phyloP scores from a whole-genome alignment of 2,888 invertebrate species.

The Atrina japonica region DNA sequence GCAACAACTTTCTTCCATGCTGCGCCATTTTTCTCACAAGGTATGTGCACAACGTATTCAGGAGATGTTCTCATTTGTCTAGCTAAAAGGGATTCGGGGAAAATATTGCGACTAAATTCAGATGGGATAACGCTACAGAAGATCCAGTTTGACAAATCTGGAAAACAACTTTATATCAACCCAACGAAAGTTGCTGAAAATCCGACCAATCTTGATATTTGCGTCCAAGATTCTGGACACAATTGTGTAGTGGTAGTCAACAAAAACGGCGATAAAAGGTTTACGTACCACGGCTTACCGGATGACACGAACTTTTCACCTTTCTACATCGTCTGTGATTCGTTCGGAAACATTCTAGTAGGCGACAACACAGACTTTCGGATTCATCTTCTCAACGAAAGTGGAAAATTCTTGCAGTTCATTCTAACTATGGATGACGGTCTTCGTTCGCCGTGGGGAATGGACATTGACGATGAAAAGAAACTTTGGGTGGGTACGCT shows the following conservation, averaged over 20 bases:
- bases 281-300: slow-evolving; percentile 4
- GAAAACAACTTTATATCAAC: slow-evolving; percentile 1
- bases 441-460: slow-evolving; percentile 20
- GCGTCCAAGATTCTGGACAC: slow-evolving; percentile 10
- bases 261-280: background rate
- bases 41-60: slow-evolving; percentile 6
- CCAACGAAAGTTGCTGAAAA: slow-evolving; percentile 25
- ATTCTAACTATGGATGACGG: slow-evolving; percentile 15
- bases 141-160: slow-evolving; percentile 15
- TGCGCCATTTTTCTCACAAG: slow-evolving; percentile 2
- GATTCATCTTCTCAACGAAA: slow-evolving; percentile 10
- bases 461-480: slow-evolving; percentile 2
- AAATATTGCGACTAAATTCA: slow-evolving; percentile 10
- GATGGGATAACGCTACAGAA: background rate
- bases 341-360: slow-evolving; percentile 16
- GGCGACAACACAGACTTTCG: slow-evolving; percentile 30
- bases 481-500: slow-evolving; percentile 23
- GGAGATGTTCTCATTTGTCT: slow-evolving; percentile 9
- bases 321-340: slow-evolving; percentile 21
- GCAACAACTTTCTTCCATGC: slow-evolving; percentile 7
- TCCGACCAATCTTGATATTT: slow-evolving; percentile 11
- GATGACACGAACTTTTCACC: slow-evolving; percentile 19
- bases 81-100: background rate
- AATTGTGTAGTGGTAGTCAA: slow-evolving; percentile 10
- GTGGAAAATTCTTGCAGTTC: slow-evolving; percentile 16